These are phyloP conservation scores for Lepisosteus osseus DNA, from an alignment of 2,113 vertebrate species.

Conservation along the genomic window DNA sequence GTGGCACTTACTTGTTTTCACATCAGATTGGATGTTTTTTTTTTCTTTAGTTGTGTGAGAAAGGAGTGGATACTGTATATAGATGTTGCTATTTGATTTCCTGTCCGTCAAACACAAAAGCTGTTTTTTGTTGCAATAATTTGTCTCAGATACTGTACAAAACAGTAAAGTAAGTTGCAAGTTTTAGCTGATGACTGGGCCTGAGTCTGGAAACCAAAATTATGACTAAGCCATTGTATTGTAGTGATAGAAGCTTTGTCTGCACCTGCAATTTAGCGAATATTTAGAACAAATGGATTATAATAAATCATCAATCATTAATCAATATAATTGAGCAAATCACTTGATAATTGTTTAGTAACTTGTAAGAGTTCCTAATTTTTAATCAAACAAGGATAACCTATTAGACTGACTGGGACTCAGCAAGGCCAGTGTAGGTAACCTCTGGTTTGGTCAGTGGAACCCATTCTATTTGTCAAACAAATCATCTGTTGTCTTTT, in stretches of 20 bases:
- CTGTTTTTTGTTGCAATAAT: background rate
- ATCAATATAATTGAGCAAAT: too few relatives aligned
- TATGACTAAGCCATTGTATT: background rate
- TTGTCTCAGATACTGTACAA: background rate
- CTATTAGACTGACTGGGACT: too few relatives aligned
- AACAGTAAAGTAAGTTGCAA: background rate
- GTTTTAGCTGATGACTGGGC: slow-evolving; percentile 29
- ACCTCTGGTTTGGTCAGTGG: too few relatives aligned
- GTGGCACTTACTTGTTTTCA: background rate
- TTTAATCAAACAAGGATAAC: too few relatives aligned
- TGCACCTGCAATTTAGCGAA: background rate
- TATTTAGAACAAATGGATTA: too few relatives aligned
- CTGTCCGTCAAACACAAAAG: background rate
- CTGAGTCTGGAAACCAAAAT: background rate
- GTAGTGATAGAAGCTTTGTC: background rate
- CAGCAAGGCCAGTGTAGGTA: too few relatives aligned
- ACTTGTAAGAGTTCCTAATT: too few relatives aligned
- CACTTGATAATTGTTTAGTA: too few relatives aligned
- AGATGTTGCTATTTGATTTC: background rate
- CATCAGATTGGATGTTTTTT: background rate
- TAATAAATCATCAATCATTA: too few relatives aligned
- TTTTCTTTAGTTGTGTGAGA: background rate
- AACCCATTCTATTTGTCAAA: too few relatives aligned
- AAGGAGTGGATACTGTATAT: too few relatives aligned
- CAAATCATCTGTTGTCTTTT: too few relatives aligned